Evolutionary conservation across 2,113 vertebrate genomes (phyloP).

Genomic region (Monopterus albus): DNA sequence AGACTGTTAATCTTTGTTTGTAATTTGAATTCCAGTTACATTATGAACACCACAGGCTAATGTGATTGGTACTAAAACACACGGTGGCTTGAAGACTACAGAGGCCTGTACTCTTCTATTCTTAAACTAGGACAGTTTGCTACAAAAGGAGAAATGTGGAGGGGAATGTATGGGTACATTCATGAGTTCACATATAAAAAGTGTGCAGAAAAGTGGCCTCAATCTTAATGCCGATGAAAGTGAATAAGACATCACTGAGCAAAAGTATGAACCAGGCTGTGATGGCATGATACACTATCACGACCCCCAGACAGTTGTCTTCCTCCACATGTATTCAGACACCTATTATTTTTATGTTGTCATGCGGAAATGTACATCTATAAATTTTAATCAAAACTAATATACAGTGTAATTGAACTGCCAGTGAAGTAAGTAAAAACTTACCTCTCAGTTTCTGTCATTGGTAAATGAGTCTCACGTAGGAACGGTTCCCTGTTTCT

Average conservation of each 20-base stretch:
- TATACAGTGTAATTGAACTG: background rate
- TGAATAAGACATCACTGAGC: background rate
- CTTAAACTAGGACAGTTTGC: constrained; percentile 25
- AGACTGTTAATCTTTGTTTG: no score
- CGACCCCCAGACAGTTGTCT: no score
- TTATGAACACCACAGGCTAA: no score
- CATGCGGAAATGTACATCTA: background rate
- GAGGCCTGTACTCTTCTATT: constrained; percentile 24
- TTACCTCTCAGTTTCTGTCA: constrained; percentile 65
- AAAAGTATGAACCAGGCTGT: background rate
- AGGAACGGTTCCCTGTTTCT: background rate
- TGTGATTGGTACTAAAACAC: no score
- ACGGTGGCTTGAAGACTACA: background rate
- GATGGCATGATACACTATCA: background rate
- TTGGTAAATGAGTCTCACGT: constrained; percentile 20
- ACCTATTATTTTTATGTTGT: background rate
- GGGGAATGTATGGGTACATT: background rate
- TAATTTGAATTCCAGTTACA: no score
- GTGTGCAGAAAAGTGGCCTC: background rate
- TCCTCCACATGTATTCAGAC: no score
- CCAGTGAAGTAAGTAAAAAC: background rate
- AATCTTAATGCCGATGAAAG: background rate
- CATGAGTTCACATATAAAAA: background rate
- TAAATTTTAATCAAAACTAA: background rate
- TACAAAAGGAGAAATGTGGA: background rate